A percentile compares a stretch with the other conserved stretches of the same genome.
phyloP scores from a whole-genome alignment of 2,888 invertebrate species.

The Oscheius sp. region DNA sequence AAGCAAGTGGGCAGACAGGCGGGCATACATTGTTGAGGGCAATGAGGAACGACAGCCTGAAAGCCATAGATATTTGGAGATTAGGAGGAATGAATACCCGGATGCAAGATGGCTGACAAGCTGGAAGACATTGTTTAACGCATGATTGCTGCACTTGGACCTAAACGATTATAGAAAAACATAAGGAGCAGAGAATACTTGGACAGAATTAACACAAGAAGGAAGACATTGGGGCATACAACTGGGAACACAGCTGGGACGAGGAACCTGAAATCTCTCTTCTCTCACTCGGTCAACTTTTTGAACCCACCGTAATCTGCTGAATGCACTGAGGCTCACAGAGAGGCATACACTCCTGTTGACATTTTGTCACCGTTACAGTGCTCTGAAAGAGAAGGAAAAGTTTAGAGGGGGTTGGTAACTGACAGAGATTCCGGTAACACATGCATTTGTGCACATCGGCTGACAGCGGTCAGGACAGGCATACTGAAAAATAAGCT shows the following conservation, averaged over 20 bases:
- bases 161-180: too few species aligned
- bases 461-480: constrained; percentile 57
- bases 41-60: constrained; percentile 9
- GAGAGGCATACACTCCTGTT: constrained; percentile 26
- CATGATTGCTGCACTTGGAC: constrained; percentile 33
- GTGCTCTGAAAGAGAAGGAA: constrained; percentile 1
- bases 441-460: constrained; percentile 58
- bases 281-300: neutral
- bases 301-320: constrained; percentile 4
- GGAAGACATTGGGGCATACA: constrained; percentile 60
- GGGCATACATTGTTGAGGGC: constrained; percentile 49
- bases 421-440: constrained; percentile 30
- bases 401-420: neutral
- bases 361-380: neutral
- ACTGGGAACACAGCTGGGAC: constrained; percentile 37
- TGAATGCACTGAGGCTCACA: constrained; percentile 31
- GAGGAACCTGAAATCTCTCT: constrained; percentile 18
- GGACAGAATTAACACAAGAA: constrained; percentile 50
- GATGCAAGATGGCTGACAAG: constrained; percentile 33
- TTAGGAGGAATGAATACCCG: neutral
- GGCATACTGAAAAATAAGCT: constrained; percentile 28
- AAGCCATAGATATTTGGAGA: too few species aligned
- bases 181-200: neutral
- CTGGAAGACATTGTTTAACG: constrained; percentile 46
- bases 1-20: constrained; percentile 48